Evolutionary conservation across 2,113 vertebrate genomes (phyloP), one percentile per base, ranked within the genome.

Genomic region (Sylvietta virens): DNA sequence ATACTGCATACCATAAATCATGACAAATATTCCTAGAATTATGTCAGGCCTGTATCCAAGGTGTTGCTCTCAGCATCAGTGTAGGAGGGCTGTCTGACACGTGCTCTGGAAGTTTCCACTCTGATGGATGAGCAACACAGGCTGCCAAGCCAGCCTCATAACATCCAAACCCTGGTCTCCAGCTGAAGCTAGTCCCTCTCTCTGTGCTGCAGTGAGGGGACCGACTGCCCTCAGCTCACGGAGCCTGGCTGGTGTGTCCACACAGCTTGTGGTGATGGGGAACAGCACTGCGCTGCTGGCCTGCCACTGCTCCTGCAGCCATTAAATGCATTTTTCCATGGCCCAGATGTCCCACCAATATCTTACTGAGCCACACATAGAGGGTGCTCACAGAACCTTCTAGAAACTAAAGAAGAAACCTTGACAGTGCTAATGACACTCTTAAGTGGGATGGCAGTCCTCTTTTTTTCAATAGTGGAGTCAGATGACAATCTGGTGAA

Each of bases 201-300:
- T 65, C 50, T 22, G 54, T 57, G 58, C 20, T 30, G 58, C 50
- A 57, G 33, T 1, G 2, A 50, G 18, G 24, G n/a, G 9, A 37
- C 4, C 0, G 0, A 23, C 11, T 0, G 0, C 6, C 3, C 21
- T 26, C 6, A 35, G 31, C 50, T 81, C 62, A 1, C 4, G 27
- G 31, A 77, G 17, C 58, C 62, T 3, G 0, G 8, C 56, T 78
- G 80, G 16, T 45, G 17, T n/a, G 40, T 45, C 31, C 4, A 0
- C 58, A 51, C 22, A 28, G 48, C 37, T 40, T n/a, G 37, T 69
- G 54, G 35, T 0, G 3, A 24, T 15, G n/a, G 22, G 18, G 37
- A 82, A 9, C 50, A 40, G 44, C 1, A 1, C 40, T 51, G 39
- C 3, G 1, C 53, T 69, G n/a, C 73, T 71, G 39, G 64, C 39